These are phyloP conservation scores for Hydractinia symbiolongicarpus DNA, from an alignment of 30 jellyfish, hydroid and myxozoan species.

Conservation along the genomic window DNA sequence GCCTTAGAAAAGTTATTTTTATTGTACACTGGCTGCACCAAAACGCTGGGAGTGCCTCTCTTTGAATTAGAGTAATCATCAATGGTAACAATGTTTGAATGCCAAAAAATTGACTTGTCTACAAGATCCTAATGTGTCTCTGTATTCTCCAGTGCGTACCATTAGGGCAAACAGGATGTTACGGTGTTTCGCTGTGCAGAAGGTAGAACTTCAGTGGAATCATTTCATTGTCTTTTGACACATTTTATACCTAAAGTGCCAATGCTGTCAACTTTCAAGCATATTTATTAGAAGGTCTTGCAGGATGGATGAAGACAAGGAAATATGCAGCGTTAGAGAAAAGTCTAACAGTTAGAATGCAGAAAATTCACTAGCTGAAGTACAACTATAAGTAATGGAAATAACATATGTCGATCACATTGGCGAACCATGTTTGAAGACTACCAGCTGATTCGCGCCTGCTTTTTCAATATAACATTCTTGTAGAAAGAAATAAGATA, in stretches of 20 bases:
- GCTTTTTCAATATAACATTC: too few species aligned
- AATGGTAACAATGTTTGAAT: not conserved
- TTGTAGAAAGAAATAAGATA: slow-evolving; percentile 18
- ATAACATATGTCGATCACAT: too few species aligned
- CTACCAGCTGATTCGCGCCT: slow-evolving; percentile 8
- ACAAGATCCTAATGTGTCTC: slow-evolving; percentile 40
- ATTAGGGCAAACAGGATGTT: slow-evolving; percentile 23
- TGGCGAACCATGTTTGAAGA: too few species aligned
- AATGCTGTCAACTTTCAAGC: slow-evolving; percentile 46
- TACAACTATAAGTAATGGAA: too few species aligned
- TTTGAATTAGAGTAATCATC: too few species aligned
- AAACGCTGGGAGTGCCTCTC: slow-evolving; percentile 44
- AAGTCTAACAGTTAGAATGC: too few species aligned
- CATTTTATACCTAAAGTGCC: slow-evolving; percentile 19
- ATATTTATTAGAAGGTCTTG: slow-evolving; percentile 31
- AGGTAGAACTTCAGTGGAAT: slow-evolving; percentile 40
- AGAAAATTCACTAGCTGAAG: too few species aligned
- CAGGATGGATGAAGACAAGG: slow-evolving; percentile 26
- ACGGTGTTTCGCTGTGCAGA: slow-evolving; percentile 53
- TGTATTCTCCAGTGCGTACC: slow-evolving; percentile 22
- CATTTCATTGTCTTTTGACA: slow-evolving; percentile 15
- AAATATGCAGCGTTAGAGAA: slow-evolving; percentile 26
- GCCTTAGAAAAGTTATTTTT: slow-evolving; percentile 27
- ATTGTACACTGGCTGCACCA: slow-evolving; percentile 29
- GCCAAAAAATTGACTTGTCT: slow-evolving; percentile 40